Evolutionary conservation across 2,888 invertebrate species (phyloP).

Genomic region (Ceraclea dissimilis): DNA sequence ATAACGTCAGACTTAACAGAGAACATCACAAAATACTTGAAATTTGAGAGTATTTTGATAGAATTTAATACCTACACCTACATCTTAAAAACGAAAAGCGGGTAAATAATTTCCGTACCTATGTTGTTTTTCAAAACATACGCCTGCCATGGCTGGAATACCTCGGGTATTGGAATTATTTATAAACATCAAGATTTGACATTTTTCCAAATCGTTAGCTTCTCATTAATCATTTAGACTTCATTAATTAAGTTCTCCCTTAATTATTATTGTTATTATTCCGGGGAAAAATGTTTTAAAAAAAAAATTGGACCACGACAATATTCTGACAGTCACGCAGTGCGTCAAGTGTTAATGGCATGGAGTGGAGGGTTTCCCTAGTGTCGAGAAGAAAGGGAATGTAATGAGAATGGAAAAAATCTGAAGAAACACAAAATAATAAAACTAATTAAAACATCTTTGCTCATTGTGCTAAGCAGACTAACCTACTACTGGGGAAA

Average conservation of each 20-base stretch:
- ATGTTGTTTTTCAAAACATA: too few species aligned
- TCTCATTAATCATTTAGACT: neutral
- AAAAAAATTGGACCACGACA: neutral
- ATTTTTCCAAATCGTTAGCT: neutral
- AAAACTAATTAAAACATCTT: neutral
- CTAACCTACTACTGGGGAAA: too few species aligned
- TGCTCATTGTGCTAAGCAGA: neutral
- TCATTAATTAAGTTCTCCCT: neutral
- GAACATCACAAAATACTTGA: too few species aligned
- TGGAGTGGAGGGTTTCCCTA: too few species aligned
- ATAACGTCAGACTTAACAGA: too few species aligned
- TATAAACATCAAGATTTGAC: neutral
- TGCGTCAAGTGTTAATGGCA: neutral
- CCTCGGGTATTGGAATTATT: neutral
- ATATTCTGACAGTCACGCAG: neutral
- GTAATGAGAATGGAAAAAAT: neutral
- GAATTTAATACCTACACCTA: too few species aligned
- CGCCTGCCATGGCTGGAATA: too few species aligned
- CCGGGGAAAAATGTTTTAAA: neutral
- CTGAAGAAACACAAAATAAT: neutral
- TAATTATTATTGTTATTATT: neutral
- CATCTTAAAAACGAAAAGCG: too few species aligned
- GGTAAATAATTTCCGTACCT: too few species aligned
- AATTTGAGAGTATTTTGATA: too few species aligned
- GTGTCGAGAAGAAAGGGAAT: neutral